Conservation (phyloP, 2,888 invertebrate species). For the Andrena marginata region DNA sequence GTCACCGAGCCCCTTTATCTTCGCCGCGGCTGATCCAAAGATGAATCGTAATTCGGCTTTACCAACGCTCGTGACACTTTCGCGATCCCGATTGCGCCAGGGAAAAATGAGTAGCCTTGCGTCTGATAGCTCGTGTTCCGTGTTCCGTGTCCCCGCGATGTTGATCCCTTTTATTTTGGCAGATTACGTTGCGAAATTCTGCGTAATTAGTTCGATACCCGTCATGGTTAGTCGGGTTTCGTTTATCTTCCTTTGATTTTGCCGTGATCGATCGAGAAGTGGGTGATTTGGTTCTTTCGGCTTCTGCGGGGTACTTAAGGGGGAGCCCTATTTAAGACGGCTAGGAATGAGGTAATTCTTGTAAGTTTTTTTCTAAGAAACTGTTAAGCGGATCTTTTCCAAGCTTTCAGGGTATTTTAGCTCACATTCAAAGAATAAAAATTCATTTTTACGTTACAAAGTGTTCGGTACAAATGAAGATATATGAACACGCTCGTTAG, state of each 20-base stretch:
- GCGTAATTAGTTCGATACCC: not conserved
- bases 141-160: not conserved
- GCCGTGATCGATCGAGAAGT: constrained; percentile 15
- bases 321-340: too few species aligned
- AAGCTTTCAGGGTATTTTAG: too few species aligned
- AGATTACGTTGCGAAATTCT: not conserved
- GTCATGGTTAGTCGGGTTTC: not conserved
- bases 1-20: constrained; percentile 12
- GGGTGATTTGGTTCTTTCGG: not conserved
- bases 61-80: constrained; percentile 30
- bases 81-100: constrained; percentile 5
- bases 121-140: not conserved
- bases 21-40: not conserved
- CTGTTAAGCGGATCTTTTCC: too few species aligned
- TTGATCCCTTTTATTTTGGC: not conserved
- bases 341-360: too few species aligned
- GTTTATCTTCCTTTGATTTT: constrained; percentile 4
- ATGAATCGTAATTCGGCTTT: constrained; percentile 22
- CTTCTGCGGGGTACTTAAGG: too few species aligned
- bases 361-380: too few species aligned
- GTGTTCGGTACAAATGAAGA: too few species aligned
- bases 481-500: too few species aligned
- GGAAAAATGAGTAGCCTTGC: not conserved
- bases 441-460: too few species aligned
- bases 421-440: too few species aligned